These are phyloP conservation scores for Diadromus collaris DNA, from an alignment of 2,888 invertebrate genomes.

Conservation along the genomic window DNA sequence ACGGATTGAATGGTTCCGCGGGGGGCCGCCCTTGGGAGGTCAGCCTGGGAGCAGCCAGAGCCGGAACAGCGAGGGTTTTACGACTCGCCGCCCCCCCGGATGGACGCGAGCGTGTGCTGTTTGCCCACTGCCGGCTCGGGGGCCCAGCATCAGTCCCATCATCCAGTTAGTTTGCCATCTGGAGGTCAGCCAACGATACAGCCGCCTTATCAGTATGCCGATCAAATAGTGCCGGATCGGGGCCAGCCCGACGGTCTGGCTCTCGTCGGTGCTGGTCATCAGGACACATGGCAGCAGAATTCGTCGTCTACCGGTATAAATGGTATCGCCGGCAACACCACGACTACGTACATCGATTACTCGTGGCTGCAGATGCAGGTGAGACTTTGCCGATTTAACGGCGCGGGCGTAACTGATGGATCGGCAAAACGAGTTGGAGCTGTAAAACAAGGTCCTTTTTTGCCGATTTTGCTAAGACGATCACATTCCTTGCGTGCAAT, in stretches of 20 bases:
- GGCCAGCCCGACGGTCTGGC: conserved; percentile 75
- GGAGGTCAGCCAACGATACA: conserved; percentile 73
- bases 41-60: conserved; percentile 75
- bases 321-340: conserved; percentile 67
- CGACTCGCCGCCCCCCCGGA: conserved; percentile 78
- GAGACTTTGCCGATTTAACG: conserved; percentile 54
- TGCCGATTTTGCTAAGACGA: too few species aligned
- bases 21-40: conserved; percentile 74
- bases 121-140: conserved; percentile 77
- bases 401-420: background rate
- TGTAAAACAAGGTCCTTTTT: background rate
- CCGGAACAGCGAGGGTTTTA: conserved; percentile 76
- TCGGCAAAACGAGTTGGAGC: background rate
- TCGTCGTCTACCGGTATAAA: conserved; percentile 68
- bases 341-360: conserved; percentile 78
- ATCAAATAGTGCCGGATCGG: conserved; percentile 79
- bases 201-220: conserved; percentile 77
- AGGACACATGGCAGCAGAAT: conserved; percentile 75
- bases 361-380: conserved; percentile 79
- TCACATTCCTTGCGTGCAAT: too few species aligned
- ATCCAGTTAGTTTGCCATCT: conserved; percentile 69
- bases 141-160: conserved; percentile 74
- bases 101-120: conserved; percentile 79
- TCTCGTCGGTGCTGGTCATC: conserved; percentile 72
- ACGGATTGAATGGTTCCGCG: conserved; percentile 78